Conservation (phyloP, 2,113 vertebrate genomes). For the Tragelaphus imberbis region DNA sequence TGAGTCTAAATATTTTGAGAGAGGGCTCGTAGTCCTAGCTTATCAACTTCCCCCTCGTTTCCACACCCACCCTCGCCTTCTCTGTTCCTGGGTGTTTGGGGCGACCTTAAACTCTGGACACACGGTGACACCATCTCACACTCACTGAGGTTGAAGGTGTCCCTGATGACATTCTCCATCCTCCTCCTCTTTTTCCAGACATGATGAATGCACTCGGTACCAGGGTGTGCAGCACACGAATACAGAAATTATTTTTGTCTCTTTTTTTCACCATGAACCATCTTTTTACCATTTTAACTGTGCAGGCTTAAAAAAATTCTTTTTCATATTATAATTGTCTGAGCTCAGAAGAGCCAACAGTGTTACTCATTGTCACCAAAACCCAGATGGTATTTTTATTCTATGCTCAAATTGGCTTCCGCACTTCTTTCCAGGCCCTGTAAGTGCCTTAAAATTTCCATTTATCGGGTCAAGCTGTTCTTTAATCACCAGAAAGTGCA, state of each 20-base stretch:
- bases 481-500: neutral
- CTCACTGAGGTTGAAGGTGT: neutral
- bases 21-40: rapidly evolving
- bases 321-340: neutral
- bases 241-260: neutral
- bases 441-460: neutral
- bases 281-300: constrained; percentile 23
- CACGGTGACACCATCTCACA: rapidly evolving
- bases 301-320: neutral
- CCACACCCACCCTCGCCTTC: rapidly evolving
- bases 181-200: neutral
- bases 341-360: neutral
- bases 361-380: neutral
- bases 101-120: neutral
- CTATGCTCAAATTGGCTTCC: neutral
- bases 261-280: neutral
- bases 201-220: rapidly evolving
- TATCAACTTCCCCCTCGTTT: neutral
- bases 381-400: constrained; percentile 24
- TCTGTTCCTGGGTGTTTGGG: neutral
- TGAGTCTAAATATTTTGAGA: neutral
- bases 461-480: neutral
- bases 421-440: neutral
- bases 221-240: neutral
- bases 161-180: rapidly evolving